These are phyloP conservation scores for Erebia aethiops DNA, from an alignment of 2,888 invertebrate genomes.

Conservation along the genomic window DNA sequence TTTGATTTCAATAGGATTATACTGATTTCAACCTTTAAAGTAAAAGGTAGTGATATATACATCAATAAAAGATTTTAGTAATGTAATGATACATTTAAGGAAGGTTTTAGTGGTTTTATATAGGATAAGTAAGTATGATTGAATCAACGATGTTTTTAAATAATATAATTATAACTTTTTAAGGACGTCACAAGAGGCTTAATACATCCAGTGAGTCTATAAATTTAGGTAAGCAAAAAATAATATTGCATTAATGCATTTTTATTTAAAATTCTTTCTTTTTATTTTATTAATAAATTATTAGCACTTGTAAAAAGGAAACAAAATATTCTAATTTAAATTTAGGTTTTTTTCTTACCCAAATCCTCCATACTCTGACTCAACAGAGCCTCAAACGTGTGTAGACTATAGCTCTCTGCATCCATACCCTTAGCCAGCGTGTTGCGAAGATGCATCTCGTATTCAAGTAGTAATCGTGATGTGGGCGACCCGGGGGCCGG, in stretches of 20 bases:
- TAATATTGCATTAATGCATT: conserved; percentile 21
- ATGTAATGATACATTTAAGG: no score
- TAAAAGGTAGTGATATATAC: not conserved
- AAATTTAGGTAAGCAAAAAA: conserved; percentile 29
- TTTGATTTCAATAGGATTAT: not conserved
- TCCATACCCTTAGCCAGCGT: conserved; percentile 97
- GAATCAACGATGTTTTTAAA: not conserved
- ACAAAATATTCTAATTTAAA: conserved; percentile 21
- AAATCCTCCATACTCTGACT: conserved; percentile 98
- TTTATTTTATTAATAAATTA: not conserved
- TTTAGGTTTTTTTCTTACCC: conserved; percentile 79
- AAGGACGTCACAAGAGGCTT: conserved; percentile 9
- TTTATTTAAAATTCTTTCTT: conserved; percentile 11
- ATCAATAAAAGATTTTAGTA: not conserved
- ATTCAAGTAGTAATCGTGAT: conserved; percentile 92
- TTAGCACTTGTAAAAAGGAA: conserved; percentile 9
- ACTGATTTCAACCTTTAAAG: not conserved
- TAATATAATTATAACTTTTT: conserved; percentile 3
- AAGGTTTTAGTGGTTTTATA: no score
- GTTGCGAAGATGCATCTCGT: conserved; percentile 96
- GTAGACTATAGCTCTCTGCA: conserved; percentile 96
- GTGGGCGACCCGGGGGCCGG: conserved; percentile 93
- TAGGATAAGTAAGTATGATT: not conserved
- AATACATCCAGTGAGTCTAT: conserved; percentile 9
- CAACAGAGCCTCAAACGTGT: conserved; percentile 95